Percentiles rank a stretch among this genome's conserved stretches.
These are phyloP conservation scores for Tiaroga cobitis DNA, from an alignment of 2,797 vertebrate genomes.

Conservation along the genomic window DNA sequence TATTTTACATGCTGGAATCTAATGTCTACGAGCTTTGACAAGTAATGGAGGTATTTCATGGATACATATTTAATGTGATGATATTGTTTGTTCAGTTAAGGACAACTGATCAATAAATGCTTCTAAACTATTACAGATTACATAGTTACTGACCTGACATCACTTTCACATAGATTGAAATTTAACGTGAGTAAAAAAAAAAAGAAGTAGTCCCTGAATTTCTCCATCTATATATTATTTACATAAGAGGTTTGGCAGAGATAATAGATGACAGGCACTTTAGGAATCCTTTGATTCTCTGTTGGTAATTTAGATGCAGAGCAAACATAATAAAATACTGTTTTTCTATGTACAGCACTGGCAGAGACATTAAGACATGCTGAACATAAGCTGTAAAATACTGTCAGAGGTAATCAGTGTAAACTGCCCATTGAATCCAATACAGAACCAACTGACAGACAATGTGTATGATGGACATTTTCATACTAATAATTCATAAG, in stretches of 20 bases:
- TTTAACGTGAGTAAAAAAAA: neutral
- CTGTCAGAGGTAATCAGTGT: constrained; percentile 46
- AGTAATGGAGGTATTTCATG: constrained; percentile 39
- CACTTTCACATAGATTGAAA: constrained; percentile 4
- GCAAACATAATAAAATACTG: constrained; percentile 9
- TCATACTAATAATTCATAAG: constrained; percentile 44
- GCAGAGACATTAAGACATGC: constrained; percentile 19
- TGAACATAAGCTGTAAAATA: constrained; percentile 47
- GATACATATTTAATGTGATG: constrained; percentile 10
- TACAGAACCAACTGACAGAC: constrained; percentile 13
- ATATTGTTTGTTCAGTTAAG: constrained; percentile 9
- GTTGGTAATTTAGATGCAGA: constrained; percentile 3
- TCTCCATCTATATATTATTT: constrained; percentile 19
- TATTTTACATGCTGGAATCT: constrained; percentile 38
- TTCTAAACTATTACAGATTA: constrained; percentile 20
- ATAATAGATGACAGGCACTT: constrained; percentile 25
- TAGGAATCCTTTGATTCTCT: constrained; percentile 18
- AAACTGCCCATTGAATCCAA: constrained; percentile 18
- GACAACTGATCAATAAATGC: neutral
- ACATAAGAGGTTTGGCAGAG: constrained; percentile 27
- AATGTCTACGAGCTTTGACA: constrained; percentile 34
- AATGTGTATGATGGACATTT: neutral
- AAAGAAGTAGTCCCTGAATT: constrained; percentile 49
- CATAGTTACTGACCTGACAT: constrained; percentile 27
- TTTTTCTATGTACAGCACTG: constrained; percentile 39